These are phyloP conservation scores for Macrostomum lignano DNA, from an alignment of 1,140 invertebrate genomes.

Conservation along the genomic window DNA sequence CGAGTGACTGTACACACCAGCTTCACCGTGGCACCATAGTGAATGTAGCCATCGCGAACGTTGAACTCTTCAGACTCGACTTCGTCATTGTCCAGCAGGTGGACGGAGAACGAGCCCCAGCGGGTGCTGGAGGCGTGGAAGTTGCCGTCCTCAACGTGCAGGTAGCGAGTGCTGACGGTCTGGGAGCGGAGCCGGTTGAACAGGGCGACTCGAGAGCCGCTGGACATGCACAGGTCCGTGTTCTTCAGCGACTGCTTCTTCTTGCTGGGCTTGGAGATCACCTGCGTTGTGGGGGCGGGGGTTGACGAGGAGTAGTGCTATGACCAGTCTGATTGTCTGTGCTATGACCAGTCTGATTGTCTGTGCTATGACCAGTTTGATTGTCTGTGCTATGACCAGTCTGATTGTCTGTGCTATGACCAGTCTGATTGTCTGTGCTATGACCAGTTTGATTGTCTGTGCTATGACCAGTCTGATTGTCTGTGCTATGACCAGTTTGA, in stretches of 20 bases:
- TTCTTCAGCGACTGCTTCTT: conserved; percentile 98
- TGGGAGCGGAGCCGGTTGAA: conserved; percentile 91
- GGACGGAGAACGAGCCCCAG: conserved; percentile 97
- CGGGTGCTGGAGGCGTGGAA: conserved; percentile 96
- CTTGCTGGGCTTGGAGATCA: conserved; percentile 97
- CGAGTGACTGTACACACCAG: conserved; percentile 93
- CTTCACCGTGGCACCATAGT: conserved; percentile 90
- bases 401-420: too few relatives aligned
- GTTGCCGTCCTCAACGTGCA: conserved; percentile 95
- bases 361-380: too few relatives aligned
- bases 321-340: too few relatives aligned
- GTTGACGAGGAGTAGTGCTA: too few relatives aligned
- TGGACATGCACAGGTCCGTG: conserved; percentile 91
- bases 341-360: too few relatives aligned
- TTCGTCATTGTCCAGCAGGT: conserved; percentile 80
- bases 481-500: too few relatives aligned
- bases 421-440: too few relatives aligned
- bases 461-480: too few relatives aligned
- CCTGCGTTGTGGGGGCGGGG: too few relatives aligned
- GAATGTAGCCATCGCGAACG: conserved; percentile 85
- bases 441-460: too few relatives aligned
- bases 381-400: too few relatives aligned
- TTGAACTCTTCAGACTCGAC: conserved; percentile 86
- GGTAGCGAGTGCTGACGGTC: conserved; percentile 85
- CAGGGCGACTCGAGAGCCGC: conserved; percentile 91